Evolutionary conservation across 2,113 vertebrate species (phyloP).

Genomic region (Monopterus albus): DNA sequence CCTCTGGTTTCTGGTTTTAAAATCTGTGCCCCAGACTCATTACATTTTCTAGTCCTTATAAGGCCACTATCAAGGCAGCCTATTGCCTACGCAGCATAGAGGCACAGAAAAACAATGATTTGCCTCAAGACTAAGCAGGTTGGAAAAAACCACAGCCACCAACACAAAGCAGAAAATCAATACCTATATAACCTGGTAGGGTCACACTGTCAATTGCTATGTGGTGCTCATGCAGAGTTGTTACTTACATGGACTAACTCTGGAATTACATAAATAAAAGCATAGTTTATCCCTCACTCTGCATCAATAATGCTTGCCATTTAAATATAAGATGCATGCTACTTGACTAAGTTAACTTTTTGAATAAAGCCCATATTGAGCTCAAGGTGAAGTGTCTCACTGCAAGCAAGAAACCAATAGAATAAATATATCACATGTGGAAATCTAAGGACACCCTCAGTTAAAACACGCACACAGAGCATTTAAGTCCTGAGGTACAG

Average conservation of each 20-base stretch:
- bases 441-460: constrained; percentile 7
- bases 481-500: constrained; percentile 59
- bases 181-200: constrained; percentile 17
- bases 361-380: constrained; percentile 22
- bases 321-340: constrained; percentile 41
- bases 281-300: constrained; percentile 60
- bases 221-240: constrained; percentile 20
- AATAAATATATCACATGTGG: constrained; percentile 40
- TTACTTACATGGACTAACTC: constrained; percentile 57
- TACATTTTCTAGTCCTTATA: constrained; percentile 6
- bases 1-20: background rate
- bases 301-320: constrained; percentile 38
- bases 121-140: constrained; percentile 37
- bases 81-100: constrained; percentile 3
- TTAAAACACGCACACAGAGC: constrained; percentile 25
- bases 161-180: constrained; percentile 63
- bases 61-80: constrained; percentile 10
- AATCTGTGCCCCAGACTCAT: background rate
- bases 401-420: constrained; percentile 28
- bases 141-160: constrained; percentile 46
- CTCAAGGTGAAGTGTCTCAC: constrained; percentile 30
- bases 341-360: constrained; percentile 34
- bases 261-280: constrained; percentile 58
- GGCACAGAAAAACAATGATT: constrained; percentile 42
- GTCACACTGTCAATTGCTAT: constrained; percentile 36